Evolutionary conservation across 2,888 invertebrate species (phyloP).

Genomic region (Drosophila peninsularis): DNA sequence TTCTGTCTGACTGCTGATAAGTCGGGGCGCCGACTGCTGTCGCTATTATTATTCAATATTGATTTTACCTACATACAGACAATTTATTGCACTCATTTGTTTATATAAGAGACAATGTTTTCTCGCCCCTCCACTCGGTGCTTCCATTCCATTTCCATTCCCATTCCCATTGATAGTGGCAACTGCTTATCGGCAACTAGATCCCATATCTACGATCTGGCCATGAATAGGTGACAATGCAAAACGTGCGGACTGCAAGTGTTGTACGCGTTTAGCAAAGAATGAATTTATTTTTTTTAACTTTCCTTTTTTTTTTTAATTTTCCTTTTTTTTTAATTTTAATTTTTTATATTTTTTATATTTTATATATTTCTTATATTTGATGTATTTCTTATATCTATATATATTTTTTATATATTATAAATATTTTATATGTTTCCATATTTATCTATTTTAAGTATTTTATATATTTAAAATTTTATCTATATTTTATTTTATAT

Average conservation of each 20-base stretch:
- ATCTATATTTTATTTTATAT: no score
- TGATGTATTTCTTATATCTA: no score
- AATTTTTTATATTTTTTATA: no score
- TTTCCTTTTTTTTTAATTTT: no score
- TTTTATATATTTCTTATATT: no score
- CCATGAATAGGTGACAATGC: slow-evolving; percentile 7
- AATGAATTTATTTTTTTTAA: not conserved
- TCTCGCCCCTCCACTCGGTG: not conserved
- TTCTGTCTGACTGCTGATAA: slow-evolving; percentile 51
- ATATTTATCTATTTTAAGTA: no score
- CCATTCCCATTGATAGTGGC: slow-evolving; percentile 1
- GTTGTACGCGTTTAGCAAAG: not conserved
- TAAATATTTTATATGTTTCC: no score
- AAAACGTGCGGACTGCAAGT: slow-evolving; percentile 2
- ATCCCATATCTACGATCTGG: not conserved
- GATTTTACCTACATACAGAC: slow-evolving; percentile 56
- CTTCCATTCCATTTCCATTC: slow-evolving; percentile 10
- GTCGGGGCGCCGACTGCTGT: slow-evolving; percentile 46
- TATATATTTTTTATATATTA: no score
- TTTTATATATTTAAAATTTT: no score
- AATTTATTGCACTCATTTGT: slow-evolving; percentile 31
- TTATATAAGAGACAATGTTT: slow-evolving; percentile 22
- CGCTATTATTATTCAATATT: slow-evolving; percentile 70
- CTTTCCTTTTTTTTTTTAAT: no score
- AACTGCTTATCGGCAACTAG: slow-evolving; percentile 5